Base-by-base conservation (phyloP, 2,888 invertebrate species). In the Trachelus tabidus region DNA sequence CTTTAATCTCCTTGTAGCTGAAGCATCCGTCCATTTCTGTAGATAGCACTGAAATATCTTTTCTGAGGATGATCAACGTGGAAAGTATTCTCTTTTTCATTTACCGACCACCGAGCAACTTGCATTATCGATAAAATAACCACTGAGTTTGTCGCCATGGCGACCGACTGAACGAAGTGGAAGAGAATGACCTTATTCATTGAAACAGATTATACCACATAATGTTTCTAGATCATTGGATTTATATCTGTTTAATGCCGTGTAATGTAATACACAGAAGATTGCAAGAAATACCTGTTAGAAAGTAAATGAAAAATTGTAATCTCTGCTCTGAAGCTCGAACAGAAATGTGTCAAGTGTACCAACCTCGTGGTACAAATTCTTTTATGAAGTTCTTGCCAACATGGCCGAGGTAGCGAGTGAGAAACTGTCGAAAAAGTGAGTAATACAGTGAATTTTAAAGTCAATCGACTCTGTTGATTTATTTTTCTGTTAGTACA, bases 371-470 rank as follows among this genome's bases (percentile, higher is more conserved):
- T 56, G 74, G 2, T 56, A 56, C 2, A 76, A 74, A 76, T 79
- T 77, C 81, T 81, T 81, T 81, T 56, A 30, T 35, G 37, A 82
- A 84, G 79, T 81, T 76, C 77, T 81, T 83, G 80, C 81, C 85
- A 89, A 83, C 83, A 94, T 95, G 94, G 94, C 94, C 87, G 95
- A 95, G 87, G 89, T 90, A 84, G 85, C 91, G 78, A 92, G 87
- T 88, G 95, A 94, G 92, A 94, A 94, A 87, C 87, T 95, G 81
- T 95, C 95, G 15, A 95, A 95, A 92, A 95, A 95, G 95, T 95
- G 93, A 94, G 94, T 91, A 87, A 84, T 81, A 37, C 74, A 37
- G 56, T 40, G 23, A 12, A 74, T 74, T 30, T 12, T 34, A 34
- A 71, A 71, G 31, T 30, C 23, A 35, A 74, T 6, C 15, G 23